phyloP scores from a whole-genome alignment of 2,888 invertebrate genomes.

The Parnassius apollo region DNA sequence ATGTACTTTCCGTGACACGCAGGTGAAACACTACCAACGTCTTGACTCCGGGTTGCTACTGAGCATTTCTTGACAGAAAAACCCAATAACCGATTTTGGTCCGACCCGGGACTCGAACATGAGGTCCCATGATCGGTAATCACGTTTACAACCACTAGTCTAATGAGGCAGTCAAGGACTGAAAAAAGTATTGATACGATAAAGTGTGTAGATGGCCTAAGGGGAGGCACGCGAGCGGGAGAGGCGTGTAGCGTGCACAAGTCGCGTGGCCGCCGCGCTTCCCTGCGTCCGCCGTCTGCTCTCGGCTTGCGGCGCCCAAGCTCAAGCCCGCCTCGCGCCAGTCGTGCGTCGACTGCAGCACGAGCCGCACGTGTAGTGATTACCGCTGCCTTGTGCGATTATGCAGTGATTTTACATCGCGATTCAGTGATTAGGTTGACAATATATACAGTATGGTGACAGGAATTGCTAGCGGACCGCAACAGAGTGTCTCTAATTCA shows the following conservation, averaged over 20 bases:
- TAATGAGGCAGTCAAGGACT: too few species aligned
- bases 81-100: too few species aligned
- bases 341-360: constrained; percentile 65
- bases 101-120: too few species aligned
- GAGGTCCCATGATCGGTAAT: too few species aligned
- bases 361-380: constrained; percentile 40
- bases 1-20: too few species aligned
- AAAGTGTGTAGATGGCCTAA: constrained; percentile 5
- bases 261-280: constrained; percentile 57
- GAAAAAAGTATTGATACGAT: background rate
- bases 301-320: constrained; percentile 31
- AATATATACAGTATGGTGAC: constrained; percentile 64
- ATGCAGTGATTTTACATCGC: constrained; percentile 33
- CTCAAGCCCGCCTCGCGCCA: constrained; percentile 44
- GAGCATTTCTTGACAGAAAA: too few species aligned
- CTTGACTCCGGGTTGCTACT: too few species aligned
- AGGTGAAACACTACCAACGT: too few species aligned
- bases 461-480: constrained; percentile 58
- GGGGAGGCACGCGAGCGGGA: constrained; percentile 57
- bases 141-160: too few species aligned
- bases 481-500: constrained; percentile 51
- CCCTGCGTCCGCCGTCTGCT: constrained; percentile 31
- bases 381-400: constrained; percentile 15
- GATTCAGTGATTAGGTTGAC: constrained; percentile 31
- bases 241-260: constrained; percentile 50